phyloP scores from a whole-genome alignment of 2,797 vertebrate genomes.

The Propithecus deckenii region DNA sequence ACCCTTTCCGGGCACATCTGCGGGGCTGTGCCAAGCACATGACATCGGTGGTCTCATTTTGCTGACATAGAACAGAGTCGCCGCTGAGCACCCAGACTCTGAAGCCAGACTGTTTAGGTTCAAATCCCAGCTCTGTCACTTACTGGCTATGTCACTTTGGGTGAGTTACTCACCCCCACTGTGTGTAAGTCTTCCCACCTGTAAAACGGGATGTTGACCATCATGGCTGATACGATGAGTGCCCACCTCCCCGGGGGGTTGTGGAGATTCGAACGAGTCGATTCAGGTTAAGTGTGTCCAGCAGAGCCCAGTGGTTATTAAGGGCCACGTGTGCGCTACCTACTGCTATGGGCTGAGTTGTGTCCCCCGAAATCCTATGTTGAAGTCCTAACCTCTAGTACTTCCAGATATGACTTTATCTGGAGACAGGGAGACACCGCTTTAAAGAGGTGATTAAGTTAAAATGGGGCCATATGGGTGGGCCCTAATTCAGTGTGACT shows the following conservation, averaged over 20 bases:
- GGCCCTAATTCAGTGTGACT: neutral
- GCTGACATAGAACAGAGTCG: neutral
- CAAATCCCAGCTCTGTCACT: neutral
- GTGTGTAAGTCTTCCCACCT: neutral
- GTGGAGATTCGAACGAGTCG: neutral
- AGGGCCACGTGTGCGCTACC: neutral
- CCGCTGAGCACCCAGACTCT: neutral
- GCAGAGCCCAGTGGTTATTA: neutral
- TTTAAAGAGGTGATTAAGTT: neutral
- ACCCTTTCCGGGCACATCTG: rapidly evolving
- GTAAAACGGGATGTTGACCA: neutral
- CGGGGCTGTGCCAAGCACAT: neutral
- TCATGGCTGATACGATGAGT: no score
- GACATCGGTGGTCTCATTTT: neutral
- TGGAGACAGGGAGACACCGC: neutral
- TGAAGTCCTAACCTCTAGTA: neutral
- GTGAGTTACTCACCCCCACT: neutral
- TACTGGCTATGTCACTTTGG: neutral
- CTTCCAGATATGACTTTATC: neutral
- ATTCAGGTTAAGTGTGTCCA: neutral
- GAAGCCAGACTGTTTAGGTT: neutral
- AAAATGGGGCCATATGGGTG: neutral
- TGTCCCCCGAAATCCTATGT: neutral
- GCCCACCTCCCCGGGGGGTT: neutral
- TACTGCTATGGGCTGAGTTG: neutral